These are phyloP conservation scores for Pseudonaja textilis DNA, from an alignment of 2,113 vertebrate genomes.

Conservation along the genomic window DNA sequence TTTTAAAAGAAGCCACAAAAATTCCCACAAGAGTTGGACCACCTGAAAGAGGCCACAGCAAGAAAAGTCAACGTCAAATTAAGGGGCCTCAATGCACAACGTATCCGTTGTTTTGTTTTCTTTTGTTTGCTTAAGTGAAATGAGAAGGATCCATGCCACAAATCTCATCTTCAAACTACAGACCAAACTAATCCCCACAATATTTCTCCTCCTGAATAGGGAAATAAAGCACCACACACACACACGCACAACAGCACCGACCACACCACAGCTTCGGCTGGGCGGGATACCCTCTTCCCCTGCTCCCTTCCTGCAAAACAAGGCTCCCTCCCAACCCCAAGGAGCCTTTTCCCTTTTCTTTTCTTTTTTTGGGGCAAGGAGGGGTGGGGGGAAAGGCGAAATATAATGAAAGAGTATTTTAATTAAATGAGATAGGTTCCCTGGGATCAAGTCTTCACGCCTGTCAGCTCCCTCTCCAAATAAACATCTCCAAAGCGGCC, in stretches of 20 bases:
- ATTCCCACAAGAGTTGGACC: background rate
- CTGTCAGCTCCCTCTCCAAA: slow-evolving; percentile 94
- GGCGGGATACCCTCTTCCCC: too few species aligned
- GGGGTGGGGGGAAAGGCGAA: slow-evolving; percentile 44
- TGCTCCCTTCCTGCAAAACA: slow-evolving; percentile 1
- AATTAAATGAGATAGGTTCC: slow-evolving; percentile 87
- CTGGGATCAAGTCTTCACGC: slow-evolving; percentile 92
- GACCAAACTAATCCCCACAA: slow-evolving; percentile 10
- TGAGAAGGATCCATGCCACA: background rate
- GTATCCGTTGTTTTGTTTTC: slow-evolving; percentile 10
- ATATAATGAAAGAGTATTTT: slow-evolving; percentile 83
- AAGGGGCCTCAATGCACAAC: slow-evolving; percentile 30
- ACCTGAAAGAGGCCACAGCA: slow-evolving; percentile 14
- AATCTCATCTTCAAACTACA: slow-evolving; percentile 17
- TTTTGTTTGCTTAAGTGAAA: slow-evolving; percentile 34
- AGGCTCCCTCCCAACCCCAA: slow-evolving; percentile 27
- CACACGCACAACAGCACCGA: slow-evolving; percentile 13
- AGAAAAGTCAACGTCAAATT: slow-evolving; percentile 25
- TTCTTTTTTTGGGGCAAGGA: slow-evolving; percentile 14
- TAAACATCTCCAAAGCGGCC: slow-evolving; percentile 92
- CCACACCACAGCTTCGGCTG: background rate
- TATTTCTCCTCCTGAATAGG: background rate
- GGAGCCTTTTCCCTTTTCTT: slow-evolving; percentile 15
- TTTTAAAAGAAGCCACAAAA: slow-evolving; percentile 30
- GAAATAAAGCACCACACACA: too few species aligned